Base-by-base conservation (phyloP, 1,140 invertebrate species). In the Diploscapter pachys region DNA sequence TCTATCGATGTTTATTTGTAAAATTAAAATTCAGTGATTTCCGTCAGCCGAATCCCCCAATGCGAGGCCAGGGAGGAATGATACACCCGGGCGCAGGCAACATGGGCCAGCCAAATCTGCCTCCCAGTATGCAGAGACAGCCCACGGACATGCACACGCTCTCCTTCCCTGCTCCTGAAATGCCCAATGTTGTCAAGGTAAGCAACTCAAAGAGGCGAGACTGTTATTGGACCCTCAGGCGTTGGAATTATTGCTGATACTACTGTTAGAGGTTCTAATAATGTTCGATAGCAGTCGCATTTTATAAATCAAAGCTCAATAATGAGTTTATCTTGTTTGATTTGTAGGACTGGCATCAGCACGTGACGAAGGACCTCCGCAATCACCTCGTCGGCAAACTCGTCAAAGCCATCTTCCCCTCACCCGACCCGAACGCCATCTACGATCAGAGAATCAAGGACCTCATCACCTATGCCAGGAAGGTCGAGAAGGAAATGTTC, bases 401-500 rank as follows among this genome's bases (percentile, higher is more conserved):
- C 90, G 96, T 99, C 54, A 95, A 98, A 90, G 95, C 96, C 75
- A 99, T 99, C 85, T 98, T 99, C 87, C 96, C 96, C 54, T 95
- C 93, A 53, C 93, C 93, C 4, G 93, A 97, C 88, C 94, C 93
- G 5, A 91, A 91, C 80, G 92, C 93, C 2, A 92, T 96, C 89
- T 90, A 94, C 72, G 95, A 98, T 85, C 93, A 92, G 85, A 89
- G 95, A 81, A 96, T 99, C 92, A 92, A 93, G 82, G 98, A 98
- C 89, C 89, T 99, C 64, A 94, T 99, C 3, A 92, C 93, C 0
- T 99, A 99, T 87, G 96, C 97, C 55, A 90, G 94, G 77, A 99
- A 99, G 89, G 96, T 99, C 2, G 97, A 99, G 88, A 94, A 94
- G 72, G 96, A 98, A 83, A 99, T 99, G 96, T 99, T 98, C 86